Conservation (phyloP, 1,140 invertebrate genomes). For the Acromyrmex heyeri region DNA sequence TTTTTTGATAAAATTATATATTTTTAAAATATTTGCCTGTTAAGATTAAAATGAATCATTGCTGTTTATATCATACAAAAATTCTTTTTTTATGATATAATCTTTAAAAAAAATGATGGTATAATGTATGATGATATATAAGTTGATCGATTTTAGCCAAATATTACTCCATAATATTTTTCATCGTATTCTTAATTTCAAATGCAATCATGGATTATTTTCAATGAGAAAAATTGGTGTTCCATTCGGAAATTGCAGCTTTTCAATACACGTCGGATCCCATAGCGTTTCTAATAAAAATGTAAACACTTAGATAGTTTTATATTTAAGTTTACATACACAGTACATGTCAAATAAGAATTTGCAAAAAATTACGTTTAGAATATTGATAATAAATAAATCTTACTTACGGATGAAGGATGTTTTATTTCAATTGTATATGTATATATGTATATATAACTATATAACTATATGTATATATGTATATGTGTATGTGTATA, state of each 20-base stretch:
- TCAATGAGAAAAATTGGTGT: neutral
- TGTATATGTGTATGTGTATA: neutral
- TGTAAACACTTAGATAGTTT: conserved; percentile 7
- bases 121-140: neutral
- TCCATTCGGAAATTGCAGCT: neutral
- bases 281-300: neutral
- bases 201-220: neutral
- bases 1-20: no score
- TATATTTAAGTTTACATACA: conserved; percentile 35
- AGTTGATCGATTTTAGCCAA: neutral
- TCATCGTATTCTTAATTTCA: neutral
- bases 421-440: conserved; percentile 12
- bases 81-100: neutral
- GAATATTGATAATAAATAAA: conserved; percentile 48
- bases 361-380: neutral
- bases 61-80: neutral
- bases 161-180: neutral
- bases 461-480: neutral
- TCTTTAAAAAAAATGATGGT: neutral
- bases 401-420: conserved; percentile 6
- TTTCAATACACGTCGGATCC: neutral
- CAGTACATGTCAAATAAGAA: neutral
- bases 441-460: no score
- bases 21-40: no score
- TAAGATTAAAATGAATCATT: neutral